phyloP scores from a whole-genome alignment of 2,888 invertebrate genomes.

The Anorthoa munda region DNA sequence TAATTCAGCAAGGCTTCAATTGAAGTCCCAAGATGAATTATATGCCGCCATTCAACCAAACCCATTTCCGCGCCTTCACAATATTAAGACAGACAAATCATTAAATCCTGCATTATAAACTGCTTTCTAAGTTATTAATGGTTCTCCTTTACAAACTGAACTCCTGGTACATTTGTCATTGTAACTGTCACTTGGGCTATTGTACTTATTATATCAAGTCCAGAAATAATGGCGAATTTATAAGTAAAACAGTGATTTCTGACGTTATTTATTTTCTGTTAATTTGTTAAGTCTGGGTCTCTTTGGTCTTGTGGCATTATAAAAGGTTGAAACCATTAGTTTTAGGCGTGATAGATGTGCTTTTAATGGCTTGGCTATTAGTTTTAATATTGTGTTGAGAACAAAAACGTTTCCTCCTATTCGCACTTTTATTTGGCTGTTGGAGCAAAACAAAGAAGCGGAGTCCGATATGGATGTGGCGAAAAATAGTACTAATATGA shows the following conservation, averaged over 20 bases:
- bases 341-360: conserved; percentile 29
- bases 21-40: conserved; percentile 11
- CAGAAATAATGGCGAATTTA: conserved; percentile 28
- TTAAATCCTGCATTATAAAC: conserved; percentile 53
- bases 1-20: background rate
- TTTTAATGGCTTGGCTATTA: conserved; percentile 38
- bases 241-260: conserved; percentile 39
- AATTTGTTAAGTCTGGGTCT: conserved; percentile 26
- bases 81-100: conserved; percentile 46
- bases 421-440: background rate
- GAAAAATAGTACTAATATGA: background rate
- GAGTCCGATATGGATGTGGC: background rate
- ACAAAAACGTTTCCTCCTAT: background rate
- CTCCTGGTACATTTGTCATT: conserved; percentile 55
- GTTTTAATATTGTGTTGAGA: conserved; percentile 24
- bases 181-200: conserved; percentile 50
- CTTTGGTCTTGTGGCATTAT: conserved; percentile 3
- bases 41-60: background rate
- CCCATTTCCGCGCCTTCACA: conserved; percentile 27
- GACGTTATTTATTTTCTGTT: conserved; percentile 47
- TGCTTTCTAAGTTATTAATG: conserved; percentile 58
- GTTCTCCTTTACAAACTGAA: conserved; percentile 39
- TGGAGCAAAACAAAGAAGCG: background rate
- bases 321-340: conserved; percentile 32
- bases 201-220: conserved; percentile 36